Evolutionary conservation across 2,113 vertebrate species (phyloP), one percentile per base, ranked within the genome.

Genomic region (Crocuta crocuta): DNA sequence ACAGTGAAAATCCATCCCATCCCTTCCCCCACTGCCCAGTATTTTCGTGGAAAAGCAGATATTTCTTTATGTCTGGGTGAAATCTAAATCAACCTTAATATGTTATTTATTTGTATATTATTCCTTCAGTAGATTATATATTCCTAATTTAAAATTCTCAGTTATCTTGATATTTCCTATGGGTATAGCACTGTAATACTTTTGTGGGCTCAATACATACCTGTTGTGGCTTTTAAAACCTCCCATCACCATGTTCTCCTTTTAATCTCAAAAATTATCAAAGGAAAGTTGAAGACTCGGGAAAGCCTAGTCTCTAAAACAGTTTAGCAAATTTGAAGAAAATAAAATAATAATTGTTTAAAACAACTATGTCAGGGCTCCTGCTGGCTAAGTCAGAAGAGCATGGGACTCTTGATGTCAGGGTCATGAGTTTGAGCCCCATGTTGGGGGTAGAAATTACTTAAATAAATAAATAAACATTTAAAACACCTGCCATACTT

Each of bases 21-120:
- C 33, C 5, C 17, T 10, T 15, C 19, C 7, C 7, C 24, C 10
- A 68, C 6, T 35, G 7, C 26, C 3, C 11, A 50, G 16, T 0
- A 5, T 50, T 81, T 16, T 73, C 2, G 26, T 33, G 5, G 5
- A 89, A 82, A 86, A 94, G 21, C 15, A 50, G 13, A 15, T 35
- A 31, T 63, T 50, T 81, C n/a, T 39, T 45, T 74, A 83, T 48
- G 17, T 82, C 19, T 73, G 48, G 4, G 43, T 63, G 55, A 24
- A 33, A 28, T 63, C 26, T 63, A 39, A 19, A 63, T 73, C 68
- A 71, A 71, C 6, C 11, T 53, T 53, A 86, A 86, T 31, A 8
- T 2, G 16, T 55, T n/a, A 21, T 88, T 74, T 55, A 45, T 87
- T 33, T 81, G 10, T n/a, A 53, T 45, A 9, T n/a, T 48, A 81